phyloP scores from a whole-genome alignment of 2,797 vertebrate species.

The Neosilurus mollespiculum region DNA sequence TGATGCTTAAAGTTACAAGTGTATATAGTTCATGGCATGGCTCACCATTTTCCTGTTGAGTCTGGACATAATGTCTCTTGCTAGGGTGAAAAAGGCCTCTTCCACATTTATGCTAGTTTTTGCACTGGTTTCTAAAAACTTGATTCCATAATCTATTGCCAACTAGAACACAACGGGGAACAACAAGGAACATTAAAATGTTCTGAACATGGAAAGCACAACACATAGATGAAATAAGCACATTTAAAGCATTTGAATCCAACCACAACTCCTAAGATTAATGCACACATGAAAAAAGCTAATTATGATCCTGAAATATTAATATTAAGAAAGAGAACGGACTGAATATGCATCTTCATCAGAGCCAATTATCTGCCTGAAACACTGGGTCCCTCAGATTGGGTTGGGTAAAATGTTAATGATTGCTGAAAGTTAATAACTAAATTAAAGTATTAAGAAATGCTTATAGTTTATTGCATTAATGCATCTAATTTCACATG shows the following conservation, averaged over 20 bases:
- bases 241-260: background rate
- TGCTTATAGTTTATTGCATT: background rate
- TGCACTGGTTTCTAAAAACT: conserved; percentile 98
- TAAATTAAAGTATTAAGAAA: too few species aligned
- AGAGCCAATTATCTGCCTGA: background rate
- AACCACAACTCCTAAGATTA: background rate
- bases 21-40: conserved; percentile 38
- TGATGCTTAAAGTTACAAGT: background rate
- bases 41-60: conserved; percentile 97
- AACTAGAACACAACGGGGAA: conserved; percentile 71
- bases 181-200: conserved; percentile 7
- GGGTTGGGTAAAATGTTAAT: background rate
- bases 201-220: background rate
- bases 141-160: conserved; percentile 98
- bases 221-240: background rate
- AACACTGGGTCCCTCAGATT: background rate
- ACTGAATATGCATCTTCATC: background rate
- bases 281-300: background rate
- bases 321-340: background rate
- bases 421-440: too few species aligned
- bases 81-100: conserved; percentile 97
- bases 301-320: background rate
- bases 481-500: background rate
- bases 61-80: conserved; percentile 94
- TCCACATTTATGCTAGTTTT: conserved; percentile 97